These are phyloP conservation scores for Protonibea diacanthus DNA, from an alignment of 2,797 vertebrate genomes.

Conservation along the genomic window DNA sequence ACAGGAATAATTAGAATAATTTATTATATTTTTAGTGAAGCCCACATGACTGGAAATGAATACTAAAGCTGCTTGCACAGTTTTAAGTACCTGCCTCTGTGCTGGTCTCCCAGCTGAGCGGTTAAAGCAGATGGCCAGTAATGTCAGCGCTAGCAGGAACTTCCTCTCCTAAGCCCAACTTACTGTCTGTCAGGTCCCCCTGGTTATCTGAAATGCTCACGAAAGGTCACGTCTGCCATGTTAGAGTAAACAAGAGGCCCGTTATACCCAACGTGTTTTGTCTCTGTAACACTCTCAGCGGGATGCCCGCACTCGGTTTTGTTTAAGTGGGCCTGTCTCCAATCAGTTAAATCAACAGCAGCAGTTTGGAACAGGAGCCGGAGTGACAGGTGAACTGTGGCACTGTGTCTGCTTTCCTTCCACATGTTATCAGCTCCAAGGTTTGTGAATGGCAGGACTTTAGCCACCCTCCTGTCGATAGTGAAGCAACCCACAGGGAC, in stretches of 20 bases:
- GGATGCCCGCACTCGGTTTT: constrained; percentile 74
- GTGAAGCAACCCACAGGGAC: constrained; percentile 73
- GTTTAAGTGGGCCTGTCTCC: constrained; percentile 82
- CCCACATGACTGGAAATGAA: constrained; percentile 33
- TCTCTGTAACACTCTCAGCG: constrained; percentile 79
- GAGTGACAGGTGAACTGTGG: constrained; percentile 77
- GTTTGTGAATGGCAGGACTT: constrained; percentile 78
- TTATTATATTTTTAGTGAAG: constrained; percentile 17
- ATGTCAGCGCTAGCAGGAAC: constrained; percentile 81
- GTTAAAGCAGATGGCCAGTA: constrained; percentile 84
- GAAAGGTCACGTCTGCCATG: constrained; percentile 86
- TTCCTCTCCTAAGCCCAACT: constrained; percentile 79
- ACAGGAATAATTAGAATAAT: neutral
- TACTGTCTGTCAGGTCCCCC: constrained; percentile 74
- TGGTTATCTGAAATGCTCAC: constrained; percentile 79
- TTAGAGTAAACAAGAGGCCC: constrained; percentile 81
- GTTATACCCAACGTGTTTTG: constrained; percentile 77
- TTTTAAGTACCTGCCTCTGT: constrained; percentile 58
- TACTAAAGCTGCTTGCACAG: constrained; percentile 37
- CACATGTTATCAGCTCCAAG: constrained; percentile 68
- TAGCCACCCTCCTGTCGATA: constrained; percentile 74
- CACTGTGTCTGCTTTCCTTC: constrained; percentile 66
- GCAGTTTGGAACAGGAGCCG: constrained; percentile 66
- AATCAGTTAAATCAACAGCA: constrained; percentile 82
- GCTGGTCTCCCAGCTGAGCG: constrained; percentile 60